Evolutionary conservation across 2,888 invertebrate genomes (phyloP).

Genomic region (Lasioglossum vierecki): DNA sequence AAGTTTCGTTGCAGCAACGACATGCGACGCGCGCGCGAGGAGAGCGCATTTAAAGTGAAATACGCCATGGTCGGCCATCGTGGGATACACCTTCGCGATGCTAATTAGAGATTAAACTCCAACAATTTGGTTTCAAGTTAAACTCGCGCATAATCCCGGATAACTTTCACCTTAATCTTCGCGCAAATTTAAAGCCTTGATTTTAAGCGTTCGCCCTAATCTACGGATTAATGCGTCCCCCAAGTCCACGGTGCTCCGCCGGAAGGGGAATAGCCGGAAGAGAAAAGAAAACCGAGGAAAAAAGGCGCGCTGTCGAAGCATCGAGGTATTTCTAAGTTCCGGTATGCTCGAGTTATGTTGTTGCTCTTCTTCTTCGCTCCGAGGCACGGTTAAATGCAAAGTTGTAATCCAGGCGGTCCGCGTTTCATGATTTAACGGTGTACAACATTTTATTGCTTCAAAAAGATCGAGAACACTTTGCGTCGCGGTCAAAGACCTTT

Average conservation of each 20-base stretch:
- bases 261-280: neutral
- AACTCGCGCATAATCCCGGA: constrained; percentile 60
- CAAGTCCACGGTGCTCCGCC: neutral
- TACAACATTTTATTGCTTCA: neutral
- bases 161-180: constrained; percentile 64
- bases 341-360: neutral
- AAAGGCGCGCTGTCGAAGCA: neutral
- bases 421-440: neutral
- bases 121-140: constrained; percentile 57
- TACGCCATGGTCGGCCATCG: constrained; percentile 35
- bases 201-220: constrained; percentile 49
- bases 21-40: neutral
- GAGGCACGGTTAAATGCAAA: neutral
- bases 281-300: neutral
- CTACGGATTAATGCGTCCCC: constrained; percentile 42
- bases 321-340: neutral
- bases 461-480: neutral
- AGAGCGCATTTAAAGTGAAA: constrained; percentile 38
- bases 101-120: constrained; percentile 68
- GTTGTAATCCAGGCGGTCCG: neutral
- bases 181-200: constrained; percentile 55
- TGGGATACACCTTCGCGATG: constrained; percentile 52
- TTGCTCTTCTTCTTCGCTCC: neutral
- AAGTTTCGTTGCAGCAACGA: constrained; percentile 11
- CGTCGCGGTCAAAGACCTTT: neutral